Evolutionary conservation across 2,797 vertebrate genomes (phyloP), one percentile per base, ranked within the genome.

Genomic region (Tragopan temminckii): DNA sequence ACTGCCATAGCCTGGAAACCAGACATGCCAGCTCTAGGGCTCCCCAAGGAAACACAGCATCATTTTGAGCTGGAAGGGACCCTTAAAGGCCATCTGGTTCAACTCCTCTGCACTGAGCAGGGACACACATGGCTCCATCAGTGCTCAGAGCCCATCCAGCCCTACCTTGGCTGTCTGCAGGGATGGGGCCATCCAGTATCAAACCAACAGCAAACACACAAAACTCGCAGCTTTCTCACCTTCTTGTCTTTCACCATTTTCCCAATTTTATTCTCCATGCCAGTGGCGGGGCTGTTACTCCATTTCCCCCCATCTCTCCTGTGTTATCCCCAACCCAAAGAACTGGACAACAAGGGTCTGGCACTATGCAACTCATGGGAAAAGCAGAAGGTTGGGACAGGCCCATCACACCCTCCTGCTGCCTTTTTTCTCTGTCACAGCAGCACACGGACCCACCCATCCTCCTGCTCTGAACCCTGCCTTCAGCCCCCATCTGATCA

Each of bases 241-340:
- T 61, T 46, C 68, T 77, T 31, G 7, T n/a, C 62, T 58, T 83
- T 20, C 20, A 33, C 11, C 23, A 23, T 29, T 40, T 21, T 77
- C 71, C 70, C 48, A 11, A 27, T 35, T 20, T 55, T 31, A 77
- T 53, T n/a, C n/a, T 11, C 62, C 0, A 0, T 15, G 21, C 11
- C 3, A 9, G 24, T 6, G 58, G 23, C 0, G 48, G 43, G 17
- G 58, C 42, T 80, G 52, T 9, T 46, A 24, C 9, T 31, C 20
- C 29, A 46, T 38, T 27, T 35, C 43, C 38, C 38, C n/a, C 23
- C 5, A 1, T 3, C 2, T 55, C 42, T 52, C 35, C 25, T 0
- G 0, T 10, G 6, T 3, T 61, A 19, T 68, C 45, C 72, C 25
- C 48, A 45, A 35, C 20, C 29, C 67, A 62, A 31, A 9, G 7